Evolutionary conservation across 2,888 invertebrate species (phyloP), one percentile per base, ranked within the genome.

Genomic region (Unio pictorum): DNA sequence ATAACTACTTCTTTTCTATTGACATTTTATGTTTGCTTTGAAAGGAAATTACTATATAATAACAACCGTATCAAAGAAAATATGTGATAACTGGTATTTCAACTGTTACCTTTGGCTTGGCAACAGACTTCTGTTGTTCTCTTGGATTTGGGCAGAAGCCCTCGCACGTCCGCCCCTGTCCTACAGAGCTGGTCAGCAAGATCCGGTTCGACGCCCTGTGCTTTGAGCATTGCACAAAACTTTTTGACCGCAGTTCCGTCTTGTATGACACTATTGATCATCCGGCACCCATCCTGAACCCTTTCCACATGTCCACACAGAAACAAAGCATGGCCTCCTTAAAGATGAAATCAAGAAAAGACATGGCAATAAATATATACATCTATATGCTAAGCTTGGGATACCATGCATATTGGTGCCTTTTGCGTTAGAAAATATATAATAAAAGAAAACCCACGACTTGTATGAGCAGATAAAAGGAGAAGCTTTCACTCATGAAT

Each of bases 241-340:
- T 82, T 84, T 30, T 74, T 69, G 64, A 92, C 74, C 3, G 92
- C 92, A 20, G 83, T 72, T 28, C 92, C 92, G 79, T 91, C 87
- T 17, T 82, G 72, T 11, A 92, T 80, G 5, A 85, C 81, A 20
- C 84, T 79, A 5, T 69, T 70, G 54, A 92, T 88, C 65, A 78
- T 79, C 18, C 78, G 59, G 18, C 78, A 68, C 2, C 91, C 92
- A 72, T 89, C 88, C 67, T 87, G 83, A 3, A 85, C 20, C 7
- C 79, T 81, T 2, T 72, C 55, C 1, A 80, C 88, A 60, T 76
- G 74, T 0, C 87, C 87, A 8, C 84, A 82, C 72, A 88, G 81
- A 26, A 84, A 78, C 58, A 92, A 76, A 34, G 92, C 80, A 55
- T 90, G 83, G 2, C 90, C 91, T 55, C 92, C 92, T 88, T 34